Conservation (phyloP, 2,113 vertebrate species). For the Grammomys dolichurus region DNA sequence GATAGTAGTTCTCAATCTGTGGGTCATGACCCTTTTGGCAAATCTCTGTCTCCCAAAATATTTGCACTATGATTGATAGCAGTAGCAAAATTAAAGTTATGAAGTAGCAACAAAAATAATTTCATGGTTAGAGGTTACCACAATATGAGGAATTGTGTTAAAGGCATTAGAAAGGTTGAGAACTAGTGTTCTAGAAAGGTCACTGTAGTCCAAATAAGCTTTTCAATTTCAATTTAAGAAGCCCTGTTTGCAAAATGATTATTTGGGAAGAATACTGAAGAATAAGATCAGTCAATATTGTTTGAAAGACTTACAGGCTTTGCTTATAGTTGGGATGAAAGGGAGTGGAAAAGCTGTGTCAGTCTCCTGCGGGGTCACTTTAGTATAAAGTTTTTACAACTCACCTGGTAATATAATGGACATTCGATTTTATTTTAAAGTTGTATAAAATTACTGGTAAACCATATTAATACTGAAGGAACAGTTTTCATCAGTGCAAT, state of each 20-base stretch:
- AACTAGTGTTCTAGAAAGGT: background rate
- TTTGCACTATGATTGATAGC: background rate
- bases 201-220: background rate
- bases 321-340: too few relatives aligned
- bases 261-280: background rate
- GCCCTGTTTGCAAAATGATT: background rate
- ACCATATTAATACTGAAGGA: background rate
- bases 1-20: background rate
- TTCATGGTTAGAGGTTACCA: background rate
- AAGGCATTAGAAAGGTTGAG: background rate
- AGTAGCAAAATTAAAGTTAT: background rate
- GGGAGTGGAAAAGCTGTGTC: too few relatives aligned
- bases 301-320: background rate
- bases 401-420: background rate
- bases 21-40: background rate
- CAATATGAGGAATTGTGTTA: background rate
- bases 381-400: background rate
- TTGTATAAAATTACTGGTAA: background rate
- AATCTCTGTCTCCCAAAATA: background rate
- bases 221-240: background rate
- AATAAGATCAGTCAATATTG: background rate
- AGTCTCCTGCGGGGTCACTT: too few relatives aligned
- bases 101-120: background rate
- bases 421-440: background rate
- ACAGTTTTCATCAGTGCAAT: background rate